A percentile compares a stretch with the other conserved stretches of the same genome.
Evolutionary conservation across 2,888 invertebrate species (phyloP).

Genomic region (Athetis lepigone): DNA sequence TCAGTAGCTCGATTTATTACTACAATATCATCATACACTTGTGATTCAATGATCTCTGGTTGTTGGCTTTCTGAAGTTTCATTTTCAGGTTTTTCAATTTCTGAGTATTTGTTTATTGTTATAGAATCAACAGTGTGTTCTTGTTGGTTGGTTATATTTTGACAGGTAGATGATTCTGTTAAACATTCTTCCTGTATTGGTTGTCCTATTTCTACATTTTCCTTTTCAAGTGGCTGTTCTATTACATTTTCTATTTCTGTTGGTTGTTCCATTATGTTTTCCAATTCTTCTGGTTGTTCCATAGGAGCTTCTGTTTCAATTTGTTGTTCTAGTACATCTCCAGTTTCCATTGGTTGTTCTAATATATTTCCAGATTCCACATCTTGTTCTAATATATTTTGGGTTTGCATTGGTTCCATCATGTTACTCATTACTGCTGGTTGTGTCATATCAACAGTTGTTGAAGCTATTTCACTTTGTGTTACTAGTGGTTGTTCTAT

Average conservation of each 20-base stretch:
- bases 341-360: conserved; percentile 6
- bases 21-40: conserved; percentile 60
- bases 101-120: conserved; percentile 31
- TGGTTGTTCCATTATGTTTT: conserved; percentile 29
- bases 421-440: conserved; percentile 7
- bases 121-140: conserved; percentile 28
- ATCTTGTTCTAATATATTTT: conserved; percentile 20
- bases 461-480: conserved; percentile 19
- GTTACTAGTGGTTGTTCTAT: conserved; percentile 23
- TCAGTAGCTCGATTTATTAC: conserved; percentile 41
- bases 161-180: conserved; percentile 17
- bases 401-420: conserved; percentile 6
- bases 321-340: conserved; percentile 16
- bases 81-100: conserved; percentile 29
- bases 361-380: conserved; percentile 9
- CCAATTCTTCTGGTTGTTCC: conserved; percentile 15
- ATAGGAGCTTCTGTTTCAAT: conserved; percentile 7
- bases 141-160: conserved; percentile 18
- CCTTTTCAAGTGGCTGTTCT: conserved; percentile 19
- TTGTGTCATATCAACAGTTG: conserved; percentile 23
- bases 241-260: conserved; percentile 4
- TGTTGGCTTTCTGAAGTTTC: conserved; percentile 31
- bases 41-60: conserved; percentile 51
- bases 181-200: conserved; percentile 23
- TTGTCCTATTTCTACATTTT: conserved; percentile 12